Base-by-base conservation (phyloP, 1,140 invertebrate species). In the Orussus abietinus region DNA sequence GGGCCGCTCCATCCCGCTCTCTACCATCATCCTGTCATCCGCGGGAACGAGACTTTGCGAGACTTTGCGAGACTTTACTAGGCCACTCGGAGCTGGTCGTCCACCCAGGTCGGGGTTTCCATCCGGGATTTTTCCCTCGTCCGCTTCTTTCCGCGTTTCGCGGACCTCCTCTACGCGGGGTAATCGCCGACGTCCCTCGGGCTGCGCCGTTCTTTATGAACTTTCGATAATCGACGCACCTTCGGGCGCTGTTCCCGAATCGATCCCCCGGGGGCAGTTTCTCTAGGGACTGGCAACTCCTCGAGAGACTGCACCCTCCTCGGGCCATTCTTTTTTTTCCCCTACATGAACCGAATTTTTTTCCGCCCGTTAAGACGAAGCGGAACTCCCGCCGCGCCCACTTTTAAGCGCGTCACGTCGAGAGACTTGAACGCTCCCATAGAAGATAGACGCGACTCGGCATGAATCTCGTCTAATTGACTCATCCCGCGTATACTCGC, bases 191-290 rank as follows among this genome's bases (percentile, higher is more conserved):
- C 22, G n/a, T n/a, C 22, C 22, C n/a, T 6, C n/a, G n/a, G 22
- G 22, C 22, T 25, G 6, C n/a, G n/a, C 6, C 14, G 26, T 39
- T 25, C 35, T 47, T 25, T 28, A 45, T 22, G 40, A 44, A 55
- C 41, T 52, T 55, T 56, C 36, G 31, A 51, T 51, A 51, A 55
- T 51, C 49, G 40, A 22, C 46, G 25, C 13, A 11, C 40, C 45
- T 49, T 31, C 13, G 20, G 45, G 52, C 33, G n/a, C 22, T 25
- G 22, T 25, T n/a, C 37, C 12, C 4, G 47, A 37, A 42, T 17
- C 31, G 17, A 11, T 3, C 25, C 10, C 22, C 18, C 21, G 29
- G 45, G 40, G 50, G 17, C 52, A 53, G 37, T 53, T 21, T 49
- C 41, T 38, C 15, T 34, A 53, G 29, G 40, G 43, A 40, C 10